Percentiles rank a stretch among this genome's conserved stretches.
These are phyloP conservation scores for Chroicocephalus ridibundus DNA, from an alignment of 2,113 vertebrate species.

Conservation along the genomic window DNA sequence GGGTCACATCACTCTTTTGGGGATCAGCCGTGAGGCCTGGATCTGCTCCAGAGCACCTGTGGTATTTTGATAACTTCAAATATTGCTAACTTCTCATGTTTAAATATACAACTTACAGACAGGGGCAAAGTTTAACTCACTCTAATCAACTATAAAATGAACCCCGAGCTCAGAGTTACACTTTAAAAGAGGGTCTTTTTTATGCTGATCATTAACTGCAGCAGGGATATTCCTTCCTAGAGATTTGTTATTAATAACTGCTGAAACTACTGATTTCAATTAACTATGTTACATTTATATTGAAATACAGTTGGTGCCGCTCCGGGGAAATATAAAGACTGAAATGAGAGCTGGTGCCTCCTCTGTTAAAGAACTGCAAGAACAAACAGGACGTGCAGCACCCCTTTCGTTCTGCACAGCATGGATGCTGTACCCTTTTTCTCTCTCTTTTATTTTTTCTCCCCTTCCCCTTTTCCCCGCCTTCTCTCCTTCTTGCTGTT, in stretches of 20 bases:
- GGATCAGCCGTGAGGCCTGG: not conserved
- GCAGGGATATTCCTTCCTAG: conserved; percentile 47
- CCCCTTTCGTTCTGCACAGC: not conserved
- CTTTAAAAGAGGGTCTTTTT: conserved; percentile 45
- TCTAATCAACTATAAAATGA: conserved; percentile 75
- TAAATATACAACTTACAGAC: conserved; percentile 62
- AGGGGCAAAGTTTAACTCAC: conserved; percentile 75
- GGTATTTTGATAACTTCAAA: conserved; percentile 65
- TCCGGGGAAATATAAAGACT: conserved; percentile 71
- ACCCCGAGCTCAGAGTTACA: conserved; percentile 27
- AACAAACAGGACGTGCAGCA: not conserved
- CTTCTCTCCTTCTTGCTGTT: not conserved
- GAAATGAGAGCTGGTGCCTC: conserved; percentile 35
- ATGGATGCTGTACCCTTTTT: not conserved
- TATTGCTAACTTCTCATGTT: conserved; percentile 35
- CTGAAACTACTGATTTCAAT: conserved; percentile 77
- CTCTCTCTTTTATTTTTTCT: not conserved
- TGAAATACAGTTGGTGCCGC: conserved; percentile 61
- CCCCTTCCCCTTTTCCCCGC: not conserved
- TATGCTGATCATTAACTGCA: conserved; percentile 52
- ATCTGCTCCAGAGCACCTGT: conserved; percentile 32
- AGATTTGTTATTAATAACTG: conserved; percentile 73
- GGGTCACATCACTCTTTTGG: conserved; percentile 7
- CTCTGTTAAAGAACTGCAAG: not conserved
- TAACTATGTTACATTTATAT: conserved; percentile 55